These are phyloP conservation scores for Drosophila tsacasi DNA, from an alignment of 1,140 invertebrate species.

Conservation along the genomic window DNA sequence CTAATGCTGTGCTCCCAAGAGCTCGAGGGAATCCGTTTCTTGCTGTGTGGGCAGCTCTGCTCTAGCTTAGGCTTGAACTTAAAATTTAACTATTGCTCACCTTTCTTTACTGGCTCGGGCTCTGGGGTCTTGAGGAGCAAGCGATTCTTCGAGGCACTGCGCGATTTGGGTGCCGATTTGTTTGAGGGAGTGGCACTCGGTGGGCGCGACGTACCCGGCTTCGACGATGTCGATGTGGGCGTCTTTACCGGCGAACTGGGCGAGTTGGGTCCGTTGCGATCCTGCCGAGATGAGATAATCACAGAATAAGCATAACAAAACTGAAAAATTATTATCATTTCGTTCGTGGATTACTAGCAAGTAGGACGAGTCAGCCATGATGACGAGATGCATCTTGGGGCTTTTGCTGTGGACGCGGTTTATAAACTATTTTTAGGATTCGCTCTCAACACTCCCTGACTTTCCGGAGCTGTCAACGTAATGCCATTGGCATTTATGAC, in stretches of 20 bases:
- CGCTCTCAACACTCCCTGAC: slow-evolving; percentile 58
- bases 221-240: slow-evolving; percentile 83
- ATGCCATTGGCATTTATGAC: slow-evolving; percentile 77
- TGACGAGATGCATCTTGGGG: slow-evolving; percentile 76
- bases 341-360: slow-evolving; percentile 62
- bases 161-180: slow-evolving; percentile 80
- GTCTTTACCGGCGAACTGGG: slow-evolving; percentile 84
- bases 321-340: background rate
- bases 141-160: slow-evolving; percentile 82
- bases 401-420: slow-evolving; percentile 8
- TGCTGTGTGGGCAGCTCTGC: background rate
- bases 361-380: slow-evolving; percentile 70
- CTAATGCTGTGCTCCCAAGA: too few species aligned
- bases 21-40: too few species aligned
- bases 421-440: slow-evolving; percentile 66
- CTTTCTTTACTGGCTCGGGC: slow-evolving; percentile 89
- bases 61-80: too few species aligned
- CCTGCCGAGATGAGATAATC: slow-evolving; percentile 48
- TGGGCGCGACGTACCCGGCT: slow-evolving; percentile 77
- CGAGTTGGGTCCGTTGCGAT: slow-evolving; percentile 84
- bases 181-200: slow-evolving; percentile 84
- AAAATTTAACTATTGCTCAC: slow-evolving; percentile 84
- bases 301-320: background rate
- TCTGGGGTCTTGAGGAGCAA: slow-evolving; percentile 84
- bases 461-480: slow-evolving; percentile 70